Evolutionary conservation across 2,113 vertebrate species (phyloP).

Genomic region (Zosterops pallidus): DNA sequence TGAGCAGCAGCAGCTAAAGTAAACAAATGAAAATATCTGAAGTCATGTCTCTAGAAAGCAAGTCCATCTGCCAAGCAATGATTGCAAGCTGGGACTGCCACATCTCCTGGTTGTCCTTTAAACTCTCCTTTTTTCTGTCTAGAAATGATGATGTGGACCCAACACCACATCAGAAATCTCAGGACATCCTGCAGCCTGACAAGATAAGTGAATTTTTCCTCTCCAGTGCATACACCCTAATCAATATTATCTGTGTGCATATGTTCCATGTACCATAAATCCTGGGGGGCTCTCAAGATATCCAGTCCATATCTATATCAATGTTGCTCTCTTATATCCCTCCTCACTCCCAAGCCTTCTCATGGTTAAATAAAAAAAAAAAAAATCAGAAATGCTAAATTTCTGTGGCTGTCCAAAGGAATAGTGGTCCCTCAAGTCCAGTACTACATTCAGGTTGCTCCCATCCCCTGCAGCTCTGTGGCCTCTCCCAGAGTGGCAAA

Average conservation of each 20-base stretch:
- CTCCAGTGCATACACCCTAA: neutral
- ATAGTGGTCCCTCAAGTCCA: neutral
- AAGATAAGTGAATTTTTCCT: neutral
- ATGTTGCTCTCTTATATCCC: neutral
- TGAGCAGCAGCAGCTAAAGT: neutral
- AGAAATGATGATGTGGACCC: neutral
- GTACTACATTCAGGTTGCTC: neutral
- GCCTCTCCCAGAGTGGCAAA: neutral
- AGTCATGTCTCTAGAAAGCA: neutral
- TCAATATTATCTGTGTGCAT: neutral
- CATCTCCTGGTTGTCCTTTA: neutral
- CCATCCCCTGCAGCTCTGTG: neutral
- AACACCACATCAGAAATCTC: neutral
- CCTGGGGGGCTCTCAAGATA: neutral
- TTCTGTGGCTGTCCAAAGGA: neutral
- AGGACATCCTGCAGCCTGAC: neutral
- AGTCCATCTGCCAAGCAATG: neutral
- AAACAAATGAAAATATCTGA: neutral
- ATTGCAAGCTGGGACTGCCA: neutral
- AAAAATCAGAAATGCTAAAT: neutral
- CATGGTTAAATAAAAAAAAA: neutral
- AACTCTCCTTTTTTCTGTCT: fast-evolving
- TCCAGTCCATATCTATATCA: neutral
- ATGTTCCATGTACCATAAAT: neutral
- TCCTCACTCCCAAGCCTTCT: neutral